Conservation (phyloP, 2,888 invertebrate genomes). For the Mimumesa dahlbomi region DNA sequence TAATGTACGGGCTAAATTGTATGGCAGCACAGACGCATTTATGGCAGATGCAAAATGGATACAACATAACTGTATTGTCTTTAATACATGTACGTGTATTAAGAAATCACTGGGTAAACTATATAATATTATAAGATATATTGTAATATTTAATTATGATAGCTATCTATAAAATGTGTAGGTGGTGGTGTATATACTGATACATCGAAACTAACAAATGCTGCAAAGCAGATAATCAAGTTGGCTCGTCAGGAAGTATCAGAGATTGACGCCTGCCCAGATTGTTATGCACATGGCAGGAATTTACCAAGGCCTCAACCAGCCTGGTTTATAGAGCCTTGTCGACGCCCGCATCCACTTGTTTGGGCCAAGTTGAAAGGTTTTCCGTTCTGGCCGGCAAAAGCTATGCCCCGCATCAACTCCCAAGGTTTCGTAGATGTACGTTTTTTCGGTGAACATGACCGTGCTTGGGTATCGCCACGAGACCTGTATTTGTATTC, state of each 20-base stretch:
- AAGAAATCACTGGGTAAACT: too few species aligned
- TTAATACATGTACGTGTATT: constrained; percentile 89
- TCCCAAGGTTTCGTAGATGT: constrained; percentile 89
- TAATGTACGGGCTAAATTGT: constrained; percentile 88
- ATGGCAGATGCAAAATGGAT: constrained; percentile 96
- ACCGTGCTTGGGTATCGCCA: constrained; percentile 93
- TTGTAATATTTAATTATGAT: not conserved
- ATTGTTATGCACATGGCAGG: constrained; percentile 94
- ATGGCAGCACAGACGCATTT: constrained; percentile 94
- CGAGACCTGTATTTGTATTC: constrained; percentile 93
- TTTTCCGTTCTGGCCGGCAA: constrained; percentile 99
- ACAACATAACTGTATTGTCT: constrained; percentile 94
- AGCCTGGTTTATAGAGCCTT: constrained; percentile 95
- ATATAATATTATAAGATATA: constrained; percentile 1
- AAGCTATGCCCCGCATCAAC: constrained; percentile 88
- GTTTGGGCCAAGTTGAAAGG: constrained; percentile 99
- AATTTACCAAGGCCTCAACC: constrained; percentile 81
- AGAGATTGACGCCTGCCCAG: constrained; percentile 96
- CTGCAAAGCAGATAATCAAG: constrained; percentile 90
- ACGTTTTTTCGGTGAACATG: constrained; percentile 97
- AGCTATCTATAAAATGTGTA: constrained; percentile 70
- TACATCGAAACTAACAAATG: constrained; percentile 86
- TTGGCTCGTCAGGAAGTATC: constrained; percentile 93
- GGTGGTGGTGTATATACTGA: constrained; percentile 82
- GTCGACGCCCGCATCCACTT: constrained; percentile 92